These are phyloP conservation scores for Zoanthus solanderi DNA, from an alignment of 92 coral and sea anemone species.

Conservation along the genomic window DNA sequence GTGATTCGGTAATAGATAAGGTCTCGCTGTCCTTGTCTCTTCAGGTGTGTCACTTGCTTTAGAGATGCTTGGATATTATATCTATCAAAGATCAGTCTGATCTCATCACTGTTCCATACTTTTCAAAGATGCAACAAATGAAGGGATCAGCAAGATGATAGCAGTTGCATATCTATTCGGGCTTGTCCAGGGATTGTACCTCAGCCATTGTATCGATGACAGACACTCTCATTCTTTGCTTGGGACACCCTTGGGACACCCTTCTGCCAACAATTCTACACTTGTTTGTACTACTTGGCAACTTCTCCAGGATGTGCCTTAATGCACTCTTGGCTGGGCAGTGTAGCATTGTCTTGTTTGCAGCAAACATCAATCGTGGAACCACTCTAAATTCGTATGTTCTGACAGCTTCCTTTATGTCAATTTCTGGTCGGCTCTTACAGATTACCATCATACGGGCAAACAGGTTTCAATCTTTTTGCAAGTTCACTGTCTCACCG, in stretches of 20 bases:
- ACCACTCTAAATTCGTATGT: neutral
- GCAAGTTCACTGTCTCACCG: slow-evolving; percentile 25
- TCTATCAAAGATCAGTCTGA: slow-evolving; percentile 64
- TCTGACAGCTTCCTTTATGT: slow-evolving; percentile 63
- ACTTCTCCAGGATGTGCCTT: slow-evolving; percentile 31
- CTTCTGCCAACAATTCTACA: neutral
- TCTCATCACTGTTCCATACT: slow-evolving; percentile 60
- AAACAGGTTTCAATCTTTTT: slow-evolving; percentile 44
- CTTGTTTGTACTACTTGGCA: neutral
- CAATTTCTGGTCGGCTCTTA: neutral
- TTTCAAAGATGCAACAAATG: slow-evolving; percentile 43
- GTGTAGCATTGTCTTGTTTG: slow-evolving; percentile 45
- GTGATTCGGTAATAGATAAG: slow-evolving; percentile 48
- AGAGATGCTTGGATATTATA: slow-evolving; percentile 3
- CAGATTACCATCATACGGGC: neutral
- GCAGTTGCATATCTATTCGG: slow-evolving; percentile 50
- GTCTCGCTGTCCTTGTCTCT: slow-evolving; percentile 34
- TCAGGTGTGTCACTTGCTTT: neutral
- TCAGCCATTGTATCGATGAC: slow-evolving; percentile 72
- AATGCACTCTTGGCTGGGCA: slow-evolving; percentile 35
- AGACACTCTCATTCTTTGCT: slow-evolving; percentile 32
- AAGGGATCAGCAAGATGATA: slow-evolving; percentile 64
- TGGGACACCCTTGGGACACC: neutral
- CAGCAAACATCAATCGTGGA: slow-evolving; percentile 33
- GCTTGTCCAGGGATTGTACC: slow-evolving; percentile 63